Percentiles rank a stretch among this genome's conserved stretches.
phyloP scores from a whole-genome alignment of 2,888 invertebrate species.

The Leptinotarsa tumamoca region DNA sequence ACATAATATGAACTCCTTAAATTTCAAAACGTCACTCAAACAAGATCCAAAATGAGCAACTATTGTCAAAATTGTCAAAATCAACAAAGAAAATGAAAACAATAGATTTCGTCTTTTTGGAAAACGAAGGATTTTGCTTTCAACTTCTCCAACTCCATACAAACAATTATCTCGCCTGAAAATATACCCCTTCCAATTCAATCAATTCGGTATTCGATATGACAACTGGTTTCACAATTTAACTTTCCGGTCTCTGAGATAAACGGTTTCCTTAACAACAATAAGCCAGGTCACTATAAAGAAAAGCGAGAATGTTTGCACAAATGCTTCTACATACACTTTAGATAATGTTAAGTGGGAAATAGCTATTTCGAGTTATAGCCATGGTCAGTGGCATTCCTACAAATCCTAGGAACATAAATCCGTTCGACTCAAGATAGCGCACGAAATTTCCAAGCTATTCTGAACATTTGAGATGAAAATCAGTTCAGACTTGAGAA shows the following conservation, averaged over 20 bases:
- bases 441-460: not conserved
- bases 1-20: too few species aligned
- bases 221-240: too few species aligned
- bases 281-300: not conserved
- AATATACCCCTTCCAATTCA: too few species aligned
- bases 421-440: slow-evolving; percentile 42
- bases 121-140: too few species aligned
- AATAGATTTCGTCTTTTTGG: too few species aligned
- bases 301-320: slow-evolving; percentile 7
- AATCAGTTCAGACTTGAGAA: not conserved
- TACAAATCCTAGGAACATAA: slow-evolving; percentile 52
- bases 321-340: slow-evolving; percentile 46
- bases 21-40: too few species aligned
- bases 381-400: slow-evolving; percentile 55
- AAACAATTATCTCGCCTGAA: too few species aligned
- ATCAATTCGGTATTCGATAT: too few species aligned
- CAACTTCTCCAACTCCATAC: too few species aligned
- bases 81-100: too few species aligned
- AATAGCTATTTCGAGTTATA: slow-evolving; percentile 53
- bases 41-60: too few species aligned
- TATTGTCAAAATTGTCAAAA: too few species aligned
- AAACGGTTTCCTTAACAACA: not conserved
- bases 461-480: not conserved
- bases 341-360: slow-evolving; percentile 50
- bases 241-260: not conserved